Base-by-base conservation (phyloP, 64 coral and sea anemone species). In the Exaiptasia diaphana region DNA sequence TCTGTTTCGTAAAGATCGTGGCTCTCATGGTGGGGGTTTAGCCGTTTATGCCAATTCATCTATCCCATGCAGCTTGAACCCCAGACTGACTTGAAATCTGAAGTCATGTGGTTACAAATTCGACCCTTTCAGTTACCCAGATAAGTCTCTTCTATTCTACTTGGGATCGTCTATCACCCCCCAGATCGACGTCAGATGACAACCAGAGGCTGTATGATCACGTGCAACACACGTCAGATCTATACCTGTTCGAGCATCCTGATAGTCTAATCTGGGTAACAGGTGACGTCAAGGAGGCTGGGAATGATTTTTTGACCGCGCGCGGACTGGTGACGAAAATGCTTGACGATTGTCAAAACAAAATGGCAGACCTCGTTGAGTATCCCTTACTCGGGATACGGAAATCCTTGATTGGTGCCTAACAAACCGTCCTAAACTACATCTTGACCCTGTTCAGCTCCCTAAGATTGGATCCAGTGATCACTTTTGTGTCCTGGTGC, bases 331-430 rank as follows among this genome's bases (percentile, higher is more conserved):
- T 22, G 34, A 37, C 42, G 41, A 57, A 73, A 60, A 73, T 73
- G 50, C 30, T 65, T n/a, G 24, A 11, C 45, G 32, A 29, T 73
- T 64, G 82, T 24, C 53, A 57, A 20, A 73, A 44, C 20, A 65
- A 85, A 73, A 85, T 85, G 15, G 82, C 74, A 12, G 74, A n/a
- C n/a, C n/a, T n/a, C n/a, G n/a, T n/a, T n/a, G n/a, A n/a, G n/a
- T n/a, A n/a, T n/a, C 67, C 54, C 29, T 87, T 32, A 87, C 83
- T 46, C 71, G 83, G 46, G 72, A 67, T 31, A 75, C 83, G 25
- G 83, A 73, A 22, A 67, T 35, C 13, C 31, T 77, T 21, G 83
- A 87, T 68, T 87, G 72, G 83, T 87, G 83, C 40, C 39, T 87
- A 64, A 87, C 83, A 22, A 87, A 87, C 42, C 49, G 29, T 54